Evolutionary conservation across 2,797 vertebrate species (phyloP), one percentile per base, ranked within the genome.

Genomic region (Fistularia commersonii): DNA sequence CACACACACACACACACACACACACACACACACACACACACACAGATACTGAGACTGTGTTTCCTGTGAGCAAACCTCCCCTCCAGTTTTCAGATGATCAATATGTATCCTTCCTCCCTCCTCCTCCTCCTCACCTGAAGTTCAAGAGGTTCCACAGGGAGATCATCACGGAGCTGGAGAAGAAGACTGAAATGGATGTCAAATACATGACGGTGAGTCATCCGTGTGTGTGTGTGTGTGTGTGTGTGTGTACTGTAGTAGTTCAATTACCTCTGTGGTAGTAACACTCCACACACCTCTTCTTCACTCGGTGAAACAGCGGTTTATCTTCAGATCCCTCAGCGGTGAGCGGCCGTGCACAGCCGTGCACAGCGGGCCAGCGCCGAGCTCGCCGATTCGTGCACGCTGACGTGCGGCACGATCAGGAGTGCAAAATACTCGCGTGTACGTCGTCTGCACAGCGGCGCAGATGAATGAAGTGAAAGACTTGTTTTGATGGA

Each of bases 141-240:
- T 96, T 97, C 81, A 96, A 90, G 83, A 91, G 89, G 73, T 98
- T 98, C 85, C 96, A 97, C 80, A 92, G 91, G 72, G 96, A 98
- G 66, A 92, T 98, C 57, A 91, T 98, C 76, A 56, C 80, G 8
- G 96, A 98, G 79, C 86, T 98, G 83, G 96, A 98, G 84, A 94
- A 70, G 77, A 98, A 98, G 84, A 97, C 93, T 0, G 96, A 98
- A 41, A 91, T 97, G 81, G 96, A 98, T 55, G 92, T 98, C 36
- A 98, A 98, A 82, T 98, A 98, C 40, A 98, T 98, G 96, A 97
- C 90, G 9, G 96, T 98, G 80, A 95, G 96, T 93, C 63, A 2
- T 55, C 14, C 13, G 2, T 50, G 5, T 52, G 13, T 44, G 8
- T 44, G 33, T 37, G 23, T 42, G 48, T 44, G 31, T 32, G 11